Percentiles rank a stretch among this genome's conserved stretches.
Evolutionary conservation across 53 echinoderm and acorn worm genomes (phyloP).

Genomic region (Holothuria scabra): DNA sequence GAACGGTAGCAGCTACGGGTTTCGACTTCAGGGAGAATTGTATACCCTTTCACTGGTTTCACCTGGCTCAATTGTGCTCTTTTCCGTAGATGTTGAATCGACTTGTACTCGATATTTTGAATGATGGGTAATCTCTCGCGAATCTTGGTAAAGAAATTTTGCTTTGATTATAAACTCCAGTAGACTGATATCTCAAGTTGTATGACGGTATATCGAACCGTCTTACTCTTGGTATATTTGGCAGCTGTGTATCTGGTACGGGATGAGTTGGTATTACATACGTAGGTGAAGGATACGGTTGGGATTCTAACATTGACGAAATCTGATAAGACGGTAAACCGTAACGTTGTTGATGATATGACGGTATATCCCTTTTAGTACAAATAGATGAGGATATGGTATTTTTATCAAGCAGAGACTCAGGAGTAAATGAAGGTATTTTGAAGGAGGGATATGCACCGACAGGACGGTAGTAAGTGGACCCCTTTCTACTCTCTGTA

Average conservation of each 20-base stretch:
- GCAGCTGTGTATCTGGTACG: background rate
- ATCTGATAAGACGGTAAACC: background rate
- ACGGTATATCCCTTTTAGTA: background rate
- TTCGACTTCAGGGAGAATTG: too few relatives aligned
- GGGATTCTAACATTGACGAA: background rate
- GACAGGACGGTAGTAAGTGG: too few relatives aligned
- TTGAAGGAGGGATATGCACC: too few relatives aligned
- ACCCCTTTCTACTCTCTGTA: too few relatives aligned
- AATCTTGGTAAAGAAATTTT: background rate
- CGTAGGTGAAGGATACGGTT: background rate
- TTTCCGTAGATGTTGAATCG: background rate
- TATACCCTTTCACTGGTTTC: too few relatives aligned
- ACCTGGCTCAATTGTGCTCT: too few relatives aligned
- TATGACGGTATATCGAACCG: slow-evolving; percentile 13
- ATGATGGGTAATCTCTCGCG: background rate
- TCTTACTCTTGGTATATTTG: background rate
- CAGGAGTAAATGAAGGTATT: too few relatives aligned
- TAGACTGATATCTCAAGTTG: background rate
- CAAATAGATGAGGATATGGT: too few relatives aligned
- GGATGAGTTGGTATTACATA: slow-evolving; percentile 8
- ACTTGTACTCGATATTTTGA: background rate
- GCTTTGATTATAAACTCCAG: too few relatives aligned
- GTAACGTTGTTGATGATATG: slow-evolving; percentile 5
- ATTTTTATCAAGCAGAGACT: too few relatives aligned
- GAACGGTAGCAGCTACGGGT: too few relatives aligned